Conservation (phyloP, 2,888 invertebrate genomes). For the Hyppa rectilinea region DNA sequence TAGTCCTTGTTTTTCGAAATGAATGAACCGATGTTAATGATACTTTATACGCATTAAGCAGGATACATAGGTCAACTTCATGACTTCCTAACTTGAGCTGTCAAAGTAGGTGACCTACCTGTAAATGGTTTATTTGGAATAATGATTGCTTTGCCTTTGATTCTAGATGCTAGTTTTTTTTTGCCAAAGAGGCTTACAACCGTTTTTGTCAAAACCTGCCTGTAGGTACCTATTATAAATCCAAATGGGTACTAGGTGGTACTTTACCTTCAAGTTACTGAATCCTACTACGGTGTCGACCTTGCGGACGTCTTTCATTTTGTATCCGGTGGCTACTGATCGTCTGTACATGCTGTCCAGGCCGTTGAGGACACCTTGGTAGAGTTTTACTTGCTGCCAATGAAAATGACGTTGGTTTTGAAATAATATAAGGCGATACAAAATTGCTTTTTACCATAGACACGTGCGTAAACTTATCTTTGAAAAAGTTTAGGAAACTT, state of each 20-base stretch:
- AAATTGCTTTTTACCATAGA: not conserved
- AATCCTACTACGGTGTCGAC: constrained; percentile 79
- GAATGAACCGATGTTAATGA: too few relatives aligned
- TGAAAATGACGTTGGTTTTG: not conserved
- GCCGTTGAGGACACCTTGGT: constrained; percentile 75
- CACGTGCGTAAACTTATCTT: not conserved
- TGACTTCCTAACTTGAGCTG: not conserved
- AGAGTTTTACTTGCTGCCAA: constrained; percentile 73
- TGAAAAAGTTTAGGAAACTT: not conserved
- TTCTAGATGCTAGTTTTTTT: not conserved
- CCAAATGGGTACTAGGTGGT: not conserved
- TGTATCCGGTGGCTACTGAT: constrained; percentile 74
- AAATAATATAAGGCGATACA: not conserved
- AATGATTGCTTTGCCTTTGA: not conserved
- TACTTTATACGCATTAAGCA: too few relatives aligned
- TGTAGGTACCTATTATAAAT: not conserved
- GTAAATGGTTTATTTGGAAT: not conserved
- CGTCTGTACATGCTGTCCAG: constrained; percentile 79
- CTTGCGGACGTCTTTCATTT: constrained; percentile 64
- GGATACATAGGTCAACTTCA: too few relatives aligned
- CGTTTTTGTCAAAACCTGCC: not conserved
- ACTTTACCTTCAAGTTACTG: constrained; percentile 80
- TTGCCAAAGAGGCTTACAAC: not conserved
- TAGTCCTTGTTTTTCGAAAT: too few relatives aligned
- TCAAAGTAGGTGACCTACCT: not conserved